These are phyloP conservation scores for Tetramorium parvispinum DNA, from an alignment of 1,140 invertebrate genomes.

Conservation along the genomic window DNA sequence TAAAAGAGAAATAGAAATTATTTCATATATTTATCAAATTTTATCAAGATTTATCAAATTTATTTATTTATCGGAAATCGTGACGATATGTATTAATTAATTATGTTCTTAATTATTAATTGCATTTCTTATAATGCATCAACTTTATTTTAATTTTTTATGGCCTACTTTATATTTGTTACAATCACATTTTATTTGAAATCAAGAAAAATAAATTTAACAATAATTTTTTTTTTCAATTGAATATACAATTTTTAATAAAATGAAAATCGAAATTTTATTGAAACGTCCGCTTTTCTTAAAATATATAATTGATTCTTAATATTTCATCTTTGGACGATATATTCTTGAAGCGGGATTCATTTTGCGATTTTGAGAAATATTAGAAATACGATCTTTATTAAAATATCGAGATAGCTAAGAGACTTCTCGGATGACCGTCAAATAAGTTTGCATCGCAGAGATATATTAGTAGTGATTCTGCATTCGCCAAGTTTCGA, in stretches of 20 bases:
- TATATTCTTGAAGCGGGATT: background rate
- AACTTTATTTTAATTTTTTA: background rate
- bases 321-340: background rate
- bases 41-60: background rate
- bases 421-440: background rate
- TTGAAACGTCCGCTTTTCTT: background rate
- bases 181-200: background rate
- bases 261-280: background rate
- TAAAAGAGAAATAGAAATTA: background rate
- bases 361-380: background rate
- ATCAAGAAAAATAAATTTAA: background rate
- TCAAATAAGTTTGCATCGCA: slow-evolving; percentile 23
- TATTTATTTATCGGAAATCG: background rate
- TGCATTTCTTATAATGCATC: background rate
- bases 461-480: slow-evolving; percentile 47
- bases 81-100: background rate
- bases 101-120: background rate
- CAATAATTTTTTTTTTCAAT: background rate
- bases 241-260: background rate
- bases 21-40: background rate
- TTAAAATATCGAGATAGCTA: background rate
- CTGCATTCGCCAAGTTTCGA: slow-evolving; percentile 39
- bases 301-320: background rate
- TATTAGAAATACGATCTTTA: background rate
- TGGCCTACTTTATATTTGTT: background rate